Evolutionary conservation across 2,797 vertebrate species (phyloP).

Genomic region (Octomys mimax): DNA sequence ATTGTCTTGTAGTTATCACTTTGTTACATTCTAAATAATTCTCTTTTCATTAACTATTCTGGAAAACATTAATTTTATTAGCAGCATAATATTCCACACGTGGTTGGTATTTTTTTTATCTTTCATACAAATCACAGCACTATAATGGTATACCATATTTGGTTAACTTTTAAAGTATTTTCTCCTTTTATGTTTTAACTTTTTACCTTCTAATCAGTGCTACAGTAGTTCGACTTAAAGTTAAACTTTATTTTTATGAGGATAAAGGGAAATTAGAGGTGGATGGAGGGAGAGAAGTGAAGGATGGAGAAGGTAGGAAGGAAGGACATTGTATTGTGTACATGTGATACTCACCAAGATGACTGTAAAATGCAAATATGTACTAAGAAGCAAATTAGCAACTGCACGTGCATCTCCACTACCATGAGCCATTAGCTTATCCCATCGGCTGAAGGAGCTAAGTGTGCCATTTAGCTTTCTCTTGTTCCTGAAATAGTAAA

Average conservation of each 20-base stretch:
- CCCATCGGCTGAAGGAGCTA: conserved; percentile 53
- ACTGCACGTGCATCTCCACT: conserved; percentile 62
- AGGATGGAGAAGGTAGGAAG: neutral
- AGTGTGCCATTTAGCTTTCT: conserved; percentile 77
- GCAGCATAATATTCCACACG: conserved; percentile 33
- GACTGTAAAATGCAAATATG: neutral
- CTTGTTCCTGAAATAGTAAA: conserved; percentile 84
- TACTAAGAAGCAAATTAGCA: neutral
- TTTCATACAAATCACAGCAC: conserved; percentile 45
- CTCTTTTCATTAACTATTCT: conserved; percentile 9
- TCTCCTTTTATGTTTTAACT: neutral
- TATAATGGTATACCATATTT: neutral
- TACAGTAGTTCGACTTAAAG: conserved; percentile 21
- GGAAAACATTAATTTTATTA: conserved; percentile 10
- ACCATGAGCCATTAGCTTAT: conserved; percentile 33
- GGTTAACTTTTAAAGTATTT: conserved; percentile 2
- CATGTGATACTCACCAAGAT: neutral
- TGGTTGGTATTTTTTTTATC: conserved; percentile 23
- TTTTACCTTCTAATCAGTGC: neutral
- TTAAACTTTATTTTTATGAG: conserved; percentile 52
- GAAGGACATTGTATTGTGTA: neutral
- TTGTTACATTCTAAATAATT: neutral
- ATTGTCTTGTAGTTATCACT: conserved; percentile 16
- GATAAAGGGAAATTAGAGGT: neutral
- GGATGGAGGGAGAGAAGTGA: neutral